phyloP scores from a whole-genome alignment of 2,888 invertebrate genomes.

The Pseudococcus jackbeardsleyi region DNA sequence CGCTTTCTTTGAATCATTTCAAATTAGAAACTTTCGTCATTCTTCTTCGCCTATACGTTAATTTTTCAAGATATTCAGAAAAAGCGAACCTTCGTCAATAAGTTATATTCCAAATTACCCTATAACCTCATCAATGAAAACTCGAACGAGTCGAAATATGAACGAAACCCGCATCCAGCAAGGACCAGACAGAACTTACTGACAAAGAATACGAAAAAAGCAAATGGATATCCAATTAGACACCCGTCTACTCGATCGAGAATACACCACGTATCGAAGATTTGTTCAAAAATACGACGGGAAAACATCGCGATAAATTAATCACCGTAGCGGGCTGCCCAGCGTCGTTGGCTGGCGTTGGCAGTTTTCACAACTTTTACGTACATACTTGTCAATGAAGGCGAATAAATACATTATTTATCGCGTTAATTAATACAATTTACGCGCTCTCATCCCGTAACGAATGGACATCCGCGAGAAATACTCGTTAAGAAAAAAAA shows the following conservation, averaged over 20 bases:
- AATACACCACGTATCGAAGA: background rate
- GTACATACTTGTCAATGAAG: conserved; percentile 6
- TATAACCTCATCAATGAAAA: too few species aligned
- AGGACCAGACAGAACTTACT: background rate
- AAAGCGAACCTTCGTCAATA: too few species aligned
- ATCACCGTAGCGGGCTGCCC: background rate
- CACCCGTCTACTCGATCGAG: background rate
- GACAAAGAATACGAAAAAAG: background rate
- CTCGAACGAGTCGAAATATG: background rate
- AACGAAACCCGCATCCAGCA: background rate
- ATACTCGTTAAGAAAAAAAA: conserved; percentile 35
- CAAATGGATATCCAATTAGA: background rate
- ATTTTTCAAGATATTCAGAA: too few species aligned
- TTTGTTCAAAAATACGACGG: background rate
- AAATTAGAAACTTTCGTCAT: too few species aligned
- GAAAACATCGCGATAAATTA: conserved; percentile 9
- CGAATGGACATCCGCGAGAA: conserved; percentile 2
- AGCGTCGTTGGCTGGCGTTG: background rate
- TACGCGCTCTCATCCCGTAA: conserved; percentile 24
- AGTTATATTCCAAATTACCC: too few species aligned
- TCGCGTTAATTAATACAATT: conserved; percentile 55
- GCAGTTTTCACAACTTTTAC: conserved; percentile 43
- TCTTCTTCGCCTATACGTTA: too few species aligned
- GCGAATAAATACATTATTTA: conserved; percentile 36
- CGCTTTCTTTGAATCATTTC: too few species aligned